Evolutionary conservation across 2,888 invertebrate species (phyloP).

Genomic region (Apodemia hepburni): DNA sequence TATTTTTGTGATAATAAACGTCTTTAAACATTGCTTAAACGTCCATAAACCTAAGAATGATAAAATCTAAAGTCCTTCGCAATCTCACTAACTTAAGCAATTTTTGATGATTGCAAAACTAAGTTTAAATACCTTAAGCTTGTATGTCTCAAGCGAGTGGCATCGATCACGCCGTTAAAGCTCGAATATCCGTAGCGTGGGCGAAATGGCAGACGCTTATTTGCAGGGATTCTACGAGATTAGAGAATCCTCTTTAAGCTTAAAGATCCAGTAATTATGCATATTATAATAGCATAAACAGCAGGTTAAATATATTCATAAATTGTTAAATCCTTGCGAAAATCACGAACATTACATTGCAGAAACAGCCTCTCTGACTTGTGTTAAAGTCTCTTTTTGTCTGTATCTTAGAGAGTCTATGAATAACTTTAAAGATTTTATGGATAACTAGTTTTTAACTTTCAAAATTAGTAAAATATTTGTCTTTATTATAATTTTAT

Average conservation of each 20-base stretch:
- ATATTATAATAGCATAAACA: slow-evolving; percentile 4
- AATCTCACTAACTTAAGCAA: neutral
- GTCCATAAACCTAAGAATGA: too few relatives aligned
- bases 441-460: too few relatives aligned
- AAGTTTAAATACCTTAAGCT: neutral
- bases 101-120: neutral
- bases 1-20: too few relatives aligned
- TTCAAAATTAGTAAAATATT: too few relatives aligned
- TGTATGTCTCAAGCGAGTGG: neutral
- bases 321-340: neutral
- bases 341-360: neutral
- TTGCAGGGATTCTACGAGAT: neutral
- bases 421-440: too few relatives aligned
- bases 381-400: neutral
- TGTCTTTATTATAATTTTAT: too few relatives aligned
- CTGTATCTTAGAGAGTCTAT: neutral
- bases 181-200: neutral
- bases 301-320: neutral
- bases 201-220: neutral
- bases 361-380: neutral
- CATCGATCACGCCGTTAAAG: slow-evolving; percentile 1
- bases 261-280: neutral
- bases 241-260: neutral
- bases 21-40: too few relatives aligned
- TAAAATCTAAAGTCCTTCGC: too few relatives aligned